phyloP scores from a whole-genome alignment of 2,888 invertebrate species.

The Spilosoma lubricipeda region DNA sequence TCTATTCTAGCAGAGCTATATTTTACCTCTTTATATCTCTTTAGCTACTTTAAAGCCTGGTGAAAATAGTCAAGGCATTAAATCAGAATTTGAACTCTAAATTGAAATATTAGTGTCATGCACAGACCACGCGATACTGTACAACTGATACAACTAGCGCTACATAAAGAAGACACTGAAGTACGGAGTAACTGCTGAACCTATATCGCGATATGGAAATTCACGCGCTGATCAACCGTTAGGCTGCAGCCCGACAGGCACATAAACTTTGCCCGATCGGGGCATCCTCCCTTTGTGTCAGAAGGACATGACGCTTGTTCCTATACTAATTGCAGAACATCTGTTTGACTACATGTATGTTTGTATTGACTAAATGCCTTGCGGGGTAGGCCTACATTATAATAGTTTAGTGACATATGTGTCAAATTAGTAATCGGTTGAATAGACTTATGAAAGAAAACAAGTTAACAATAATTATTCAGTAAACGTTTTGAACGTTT shows the following conservation, averaged over 20 bases:
- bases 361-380: too few species aligned
- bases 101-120: neutral
- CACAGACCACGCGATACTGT: neutral
- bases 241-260: too few species aligned
- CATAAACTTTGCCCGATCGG: too few species aligned
- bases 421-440: neutral
- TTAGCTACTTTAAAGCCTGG: neutral
- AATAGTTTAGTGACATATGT: neutral
- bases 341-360: too few species aligned
- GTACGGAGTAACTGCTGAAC: too few species aligned
- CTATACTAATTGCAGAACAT: too few species aligned
- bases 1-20: neutral
- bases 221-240: too few species aligned
- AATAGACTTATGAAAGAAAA: neutral
- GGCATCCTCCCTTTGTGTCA: too few species aligned
- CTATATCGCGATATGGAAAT: too few species aligned
- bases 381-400: neutral
- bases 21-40: neutral
- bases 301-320: too few species aligned
- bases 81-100: neutral
- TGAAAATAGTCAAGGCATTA: neutral
- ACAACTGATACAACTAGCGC: too few species aligned
- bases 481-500: conserved; percentile 10
- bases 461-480: neutral
- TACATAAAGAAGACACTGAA: too few species aligned